A percentile compares a stretch with the other conserved stretches of the same genome.
phyloP scores from a whole-genome alignment of 2,797 vertebrate species.

The Phaenicophaeus curvirostris region DNA sequence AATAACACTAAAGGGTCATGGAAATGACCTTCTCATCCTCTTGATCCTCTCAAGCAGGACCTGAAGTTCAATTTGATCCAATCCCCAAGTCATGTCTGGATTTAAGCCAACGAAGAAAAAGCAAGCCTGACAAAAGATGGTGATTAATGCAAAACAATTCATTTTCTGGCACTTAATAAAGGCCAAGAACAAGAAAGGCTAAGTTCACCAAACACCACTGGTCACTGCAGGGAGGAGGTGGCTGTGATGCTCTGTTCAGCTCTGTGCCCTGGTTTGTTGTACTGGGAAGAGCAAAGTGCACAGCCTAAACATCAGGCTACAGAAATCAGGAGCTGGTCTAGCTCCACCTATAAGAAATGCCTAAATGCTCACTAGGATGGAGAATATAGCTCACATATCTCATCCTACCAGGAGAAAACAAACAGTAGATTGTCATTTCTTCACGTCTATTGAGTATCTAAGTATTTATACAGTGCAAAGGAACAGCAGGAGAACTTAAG shows the following conservation, averaged over 20 bases:
- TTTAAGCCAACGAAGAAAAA: not conserved
- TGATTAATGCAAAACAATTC: not conserved
- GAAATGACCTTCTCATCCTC: not conserved
- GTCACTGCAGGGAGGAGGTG: not conserved
- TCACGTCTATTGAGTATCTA: not conserved
- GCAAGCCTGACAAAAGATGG: not conserved
- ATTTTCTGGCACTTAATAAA: not conserved
- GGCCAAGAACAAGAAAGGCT: not conserved
- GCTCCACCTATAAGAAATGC: not conserved
- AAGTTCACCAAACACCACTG: not conserved
- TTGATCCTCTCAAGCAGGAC: not conserved
- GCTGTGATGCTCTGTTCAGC: not conserved
- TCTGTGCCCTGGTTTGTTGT: not conserved
- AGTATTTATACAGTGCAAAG: not conserved
- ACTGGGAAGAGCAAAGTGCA: not conserved
- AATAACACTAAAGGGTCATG: not conserved
- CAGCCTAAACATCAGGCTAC: not conserved
- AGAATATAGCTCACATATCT: not conserved
- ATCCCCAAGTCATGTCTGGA: not conserved
- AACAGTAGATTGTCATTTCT: not conserved
- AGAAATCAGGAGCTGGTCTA: not conserved
- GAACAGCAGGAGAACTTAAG: not conserved
- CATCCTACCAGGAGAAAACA: not conserved
- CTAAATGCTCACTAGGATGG: not conserved
- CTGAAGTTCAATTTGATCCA: not conserved